Evolutionary conservation across 2,113 vertebrate genomes (phyloP).

Genomic region (Ageneiosus marmoratus): DNA sequence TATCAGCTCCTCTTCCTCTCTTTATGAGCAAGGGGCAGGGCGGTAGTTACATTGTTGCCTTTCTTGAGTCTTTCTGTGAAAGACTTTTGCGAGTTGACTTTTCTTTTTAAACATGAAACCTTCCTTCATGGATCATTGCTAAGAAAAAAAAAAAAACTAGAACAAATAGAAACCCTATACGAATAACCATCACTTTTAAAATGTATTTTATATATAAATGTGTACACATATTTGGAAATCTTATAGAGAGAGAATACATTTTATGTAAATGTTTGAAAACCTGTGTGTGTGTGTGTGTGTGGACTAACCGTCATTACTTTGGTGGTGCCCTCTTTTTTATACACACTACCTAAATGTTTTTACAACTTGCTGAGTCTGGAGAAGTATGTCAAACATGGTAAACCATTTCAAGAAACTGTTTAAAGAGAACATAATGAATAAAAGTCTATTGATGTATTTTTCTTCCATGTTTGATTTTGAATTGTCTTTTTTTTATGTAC

Average conservation of each 20-base stretch:
- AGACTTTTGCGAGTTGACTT: constrained; percentile 74
- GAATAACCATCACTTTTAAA: constrained; percentile 73
- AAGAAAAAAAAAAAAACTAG: constrained; percentile 63
- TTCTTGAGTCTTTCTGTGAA: constrained; percentile 93
- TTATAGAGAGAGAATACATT: constrained; percentile 66
- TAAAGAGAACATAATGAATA: constrained; percentile 70
- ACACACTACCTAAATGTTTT: constrained; percentile 77
- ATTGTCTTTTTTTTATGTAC: background rate
- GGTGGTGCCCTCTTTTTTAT: constrained; percentile 69
- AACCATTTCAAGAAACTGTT: constrained; percentile 64
- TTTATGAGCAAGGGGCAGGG: constrained; percentile 65
- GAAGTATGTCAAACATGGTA: constrained; percentile 54
- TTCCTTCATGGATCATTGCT: constrained; percentile 68
- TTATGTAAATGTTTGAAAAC: constrained; percentile 70
- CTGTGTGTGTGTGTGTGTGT: constrained; percentile 31
- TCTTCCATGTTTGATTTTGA: constrained; percentile 44
- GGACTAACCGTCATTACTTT: constrained; percentile 68
- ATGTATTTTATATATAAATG: constrained; percentile 75
- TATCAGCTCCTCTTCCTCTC: constrained; percentile 50
- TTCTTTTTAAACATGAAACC: constrained; percentile 63
- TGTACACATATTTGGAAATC: constrained; percentile 70
- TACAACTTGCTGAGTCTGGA: constrained; percentile 72
- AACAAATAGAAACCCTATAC: constrained; percentile 60
- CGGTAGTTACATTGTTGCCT: constrained; percentile 75
- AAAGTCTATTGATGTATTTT: constrained; percentile 73